Conservation (phyloP, 2,888 invertebrate genomes). For the Drosophila paranaensis region DNA sequence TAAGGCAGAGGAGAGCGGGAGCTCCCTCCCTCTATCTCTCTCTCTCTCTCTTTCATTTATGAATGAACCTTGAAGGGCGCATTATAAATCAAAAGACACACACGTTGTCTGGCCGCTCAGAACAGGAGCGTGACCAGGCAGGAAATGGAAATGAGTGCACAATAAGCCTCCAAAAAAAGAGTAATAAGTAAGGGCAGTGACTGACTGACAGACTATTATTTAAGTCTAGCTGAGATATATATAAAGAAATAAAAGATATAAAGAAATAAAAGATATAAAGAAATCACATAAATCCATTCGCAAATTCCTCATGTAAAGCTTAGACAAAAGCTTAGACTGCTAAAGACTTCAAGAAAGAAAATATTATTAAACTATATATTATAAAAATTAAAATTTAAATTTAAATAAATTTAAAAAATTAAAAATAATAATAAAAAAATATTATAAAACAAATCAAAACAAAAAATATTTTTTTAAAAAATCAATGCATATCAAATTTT, state of each 20-base stretch:
- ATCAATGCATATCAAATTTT: no score
- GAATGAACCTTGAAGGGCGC: slow-evolving; percentile 65
- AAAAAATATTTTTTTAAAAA: no score
- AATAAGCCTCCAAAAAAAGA: slow-evolving; percentile 16
- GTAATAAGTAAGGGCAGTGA: not conserved
- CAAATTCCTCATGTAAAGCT: not conserved
- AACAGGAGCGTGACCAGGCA: slow-evolving; percentile 64
- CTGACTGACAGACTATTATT: not conserved
- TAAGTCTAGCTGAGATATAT: not conserved
- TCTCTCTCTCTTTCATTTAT: slow-evolving; percentile 57
- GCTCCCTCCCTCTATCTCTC: slow-evolving; percentile 14
- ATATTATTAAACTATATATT: no score
- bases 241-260: not conserved
- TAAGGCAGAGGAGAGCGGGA: slow-evolving; percentile 3
- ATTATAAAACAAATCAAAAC: no score
- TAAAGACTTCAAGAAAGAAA: no score
- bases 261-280: not conserved
- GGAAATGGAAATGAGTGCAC: slow-evolving; percentile 74
- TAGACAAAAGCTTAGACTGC: no score
- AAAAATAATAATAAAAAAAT: no score
- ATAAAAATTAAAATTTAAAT: no score
- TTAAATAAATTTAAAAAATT: no score
- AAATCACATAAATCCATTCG: not conserved
- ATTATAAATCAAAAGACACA: slow-evolving; percentile 70
- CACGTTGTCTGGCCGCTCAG: slow-evolving; percentile 35